These are phyloP conservation scores for Brenthis daphne DNA, from an alignment of 2,888 invertebrate species.

Conservation along the genomic window DNA sequence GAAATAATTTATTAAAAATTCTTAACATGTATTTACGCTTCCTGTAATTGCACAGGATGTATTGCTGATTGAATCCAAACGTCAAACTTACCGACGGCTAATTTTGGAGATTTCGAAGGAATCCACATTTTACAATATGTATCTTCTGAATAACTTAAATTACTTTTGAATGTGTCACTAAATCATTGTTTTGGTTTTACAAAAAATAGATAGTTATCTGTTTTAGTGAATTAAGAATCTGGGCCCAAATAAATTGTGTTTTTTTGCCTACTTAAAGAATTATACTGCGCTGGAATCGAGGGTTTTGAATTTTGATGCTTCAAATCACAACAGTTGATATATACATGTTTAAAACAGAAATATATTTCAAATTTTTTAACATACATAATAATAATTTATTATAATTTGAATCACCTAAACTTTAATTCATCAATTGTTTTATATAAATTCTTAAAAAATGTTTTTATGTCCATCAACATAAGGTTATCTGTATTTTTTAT, in stretches of 20 bases:
- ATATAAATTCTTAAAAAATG: no score
- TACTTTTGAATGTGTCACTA: conserved; percentile 26
- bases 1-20: conserved; percentile 62
- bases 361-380: no score
- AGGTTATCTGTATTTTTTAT: no score
- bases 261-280: conserved; percentile 33
- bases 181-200: conserved; percentile 34
- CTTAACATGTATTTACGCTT: conserved; percentile 72
- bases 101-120: conserved; percentile 87
- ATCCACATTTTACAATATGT: conserved; percentile 84
- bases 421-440: no score
- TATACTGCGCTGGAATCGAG: conserved; percentile 24
- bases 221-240: conserved; percentile 22
- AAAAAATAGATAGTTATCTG: conserved; percentile 26
- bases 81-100: conserved; percentile 87
- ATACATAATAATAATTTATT: no score
- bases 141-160: conserved; percentile 21
- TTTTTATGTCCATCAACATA: no score
- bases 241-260: conserved; percentile 29
- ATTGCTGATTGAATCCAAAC: conserved; percentile 63
- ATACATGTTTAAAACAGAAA: no score
- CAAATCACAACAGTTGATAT: not conserved
- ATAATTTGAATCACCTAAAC: no score
- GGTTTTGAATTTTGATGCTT: conserved; percentile 7
- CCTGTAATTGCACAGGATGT: conserved; percentile 56